These are phyloP conservation scores for Struthio camelus DNA, from an alignment of 2,113 vertebrate genomes.

Conservation along the genomic window DNA sequence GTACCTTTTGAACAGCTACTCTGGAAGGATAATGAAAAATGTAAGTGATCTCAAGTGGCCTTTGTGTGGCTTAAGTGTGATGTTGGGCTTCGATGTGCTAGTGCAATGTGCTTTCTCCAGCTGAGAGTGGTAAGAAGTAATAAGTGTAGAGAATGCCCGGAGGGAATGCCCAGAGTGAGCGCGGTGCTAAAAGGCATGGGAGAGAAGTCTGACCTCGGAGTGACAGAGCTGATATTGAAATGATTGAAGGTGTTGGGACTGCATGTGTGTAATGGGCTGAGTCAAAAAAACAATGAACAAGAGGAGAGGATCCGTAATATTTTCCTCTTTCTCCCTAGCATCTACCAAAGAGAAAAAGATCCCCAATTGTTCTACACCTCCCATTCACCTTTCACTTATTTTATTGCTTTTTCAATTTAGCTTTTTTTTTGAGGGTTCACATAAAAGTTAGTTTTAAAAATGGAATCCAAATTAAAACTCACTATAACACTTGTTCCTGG, in stretches of 20 bases:
- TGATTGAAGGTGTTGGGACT: not conserved
- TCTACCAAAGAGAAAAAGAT: not conserved
- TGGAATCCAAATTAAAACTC: constrained; percentile 62
- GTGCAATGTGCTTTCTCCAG: not conserved
- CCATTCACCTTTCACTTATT: not conserved
- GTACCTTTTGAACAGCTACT: not conserved
- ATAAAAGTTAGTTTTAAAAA: constrained; percentile 69
- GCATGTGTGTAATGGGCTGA: not conserved
- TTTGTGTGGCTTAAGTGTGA: not conserved
- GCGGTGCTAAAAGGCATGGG: not conserved
- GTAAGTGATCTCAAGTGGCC: not conserved
- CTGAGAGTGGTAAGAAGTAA: not conserved
- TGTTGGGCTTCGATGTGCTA: not conserved
- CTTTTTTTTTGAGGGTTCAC: constrained; percentile 27
- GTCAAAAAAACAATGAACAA: not conserved
- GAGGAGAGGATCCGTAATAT: not conserved
- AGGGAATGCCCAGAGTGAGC: not conserved
- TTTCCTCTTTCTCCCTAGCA: not conserved
- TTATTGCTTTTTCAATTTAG: not conserved
- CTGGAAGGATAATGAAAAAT: constrained; percentile 12
- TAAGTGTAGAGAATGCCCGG: not conserved
- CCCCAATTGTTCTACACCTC: not conserved
- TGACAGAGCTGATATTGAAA: not conserved
- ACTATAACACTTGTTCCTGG: constrained; percentile 54
- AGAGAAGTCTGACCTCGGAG: not conserved